Percentiles rank a stretch among this genome's conserved stretches.
Conservation (phyloP, 2,888 invertebrate genomes). For the Macroteleia sp. region DNA sequence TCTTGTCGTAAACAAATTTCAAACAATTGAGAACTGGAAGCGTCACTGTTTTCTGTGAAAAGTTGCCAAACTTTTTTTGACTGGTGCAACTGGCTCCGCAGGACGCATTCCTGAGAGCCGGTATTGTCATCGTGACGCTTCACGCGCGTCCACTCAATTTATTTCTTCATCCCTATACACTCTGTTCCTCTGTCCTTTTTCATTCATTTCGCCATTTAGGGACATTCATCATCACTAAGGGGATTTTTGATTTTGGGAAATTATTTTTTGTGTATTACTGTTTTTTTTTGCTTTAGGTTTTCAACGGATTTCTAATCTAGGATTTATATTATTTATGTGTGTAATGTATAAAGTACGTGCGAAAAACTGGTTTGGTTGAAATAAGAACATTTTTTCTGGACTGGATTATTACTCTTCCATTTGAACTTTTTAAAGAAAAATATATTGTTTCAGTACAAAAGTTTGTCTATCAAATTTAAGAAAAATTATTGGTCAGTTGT, state of each 20-base stretch:
- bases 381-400: neutral
- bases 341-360: neutral
- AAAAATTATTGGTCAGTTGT: too few species aligned
- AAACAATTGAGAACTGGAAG: neutral
- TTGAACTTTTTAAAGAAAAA: too few species aligned
- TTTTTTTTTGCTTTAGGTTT: conserved; percentile 24
- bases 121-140: conserved; percentile 35
- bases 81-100: conserved; percentile 33
- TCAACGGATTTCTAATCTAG: conserved; percentile 17
- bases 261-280: neutral
- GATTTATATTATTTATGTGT: conserved; percentile 1
- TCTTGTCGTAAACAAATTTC: too few species aligned
- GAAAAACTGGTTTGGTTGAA: neutral
- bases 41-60: conserved; percentile 11
- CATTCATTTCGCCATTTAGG: conserved; percentile 29
- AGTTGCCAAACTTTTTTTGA: conserved; percentile 31
- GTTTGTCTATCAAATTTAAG: too few species aligned
- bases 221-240: too few species aligned
- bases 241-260: conserved; percentile 11
- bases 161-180: neutral
- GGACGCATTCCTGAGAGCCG: conserved; percentile 51
- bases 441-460: too few species aligned
- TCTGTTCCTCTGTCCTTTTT: too few species aligned
- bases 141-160: conserved; percentile 26
- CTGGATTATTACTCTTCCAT: too few species aligned